Percentiles rank a stretch among this genome's conserved stretches.
Conservation (phyloP, 1,140 invertebrate species). For the Zaprionus davidi region DNA sequence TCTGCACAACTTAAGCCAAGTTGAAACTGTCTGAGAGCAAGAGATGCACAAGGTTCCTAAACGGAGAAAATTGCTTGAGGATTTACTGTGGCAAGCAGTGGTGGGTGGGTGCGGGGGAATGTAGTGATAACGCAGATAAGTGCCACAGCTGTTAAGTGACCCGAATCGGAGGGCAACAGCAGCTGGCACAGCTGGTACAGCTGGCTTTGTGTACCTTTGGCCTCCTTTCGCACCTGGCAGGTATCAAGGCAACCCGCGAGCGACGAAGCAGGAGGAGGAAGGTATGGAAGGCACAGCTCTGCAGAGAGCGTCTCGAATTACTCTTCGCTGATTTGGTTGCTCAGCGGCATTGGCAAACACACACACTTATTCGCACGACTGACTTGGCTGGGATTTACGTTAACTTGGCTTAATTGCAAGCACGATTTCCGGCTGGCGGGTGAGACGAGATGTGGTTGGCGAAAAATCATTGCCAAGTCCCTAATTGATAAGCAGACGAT, state of each 20-base stretch:
- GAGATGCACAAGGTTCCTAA: not conserved
- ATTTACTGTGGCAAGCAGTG: not conserved
- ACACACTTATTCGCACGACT: not conserved
- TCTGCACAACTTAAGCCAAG: not conserved
- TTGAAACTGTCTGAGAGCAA: not conserved
- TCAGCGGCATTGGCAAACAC: constrained; percentile 1
- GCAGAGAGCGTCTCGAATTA: not conserved
- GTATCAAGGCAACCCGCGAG: constrained; percentile 1
- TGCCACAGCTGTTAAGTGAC: constrained; percentile 9
- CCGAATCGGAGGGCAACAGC: not conserved
- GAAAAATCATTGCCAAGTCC: not conserved
- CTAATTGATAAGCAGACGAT: constrained; percentile 5
- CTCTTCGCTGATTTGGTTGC: constrained; percentile 1
- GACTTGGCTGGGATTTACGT: not conserved
- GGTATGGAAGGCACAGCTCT: not conserved
- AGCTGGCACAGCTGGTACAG: not conserved
- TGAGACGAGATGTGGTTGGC: not conserved
- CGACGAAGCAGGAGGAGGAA: not conserved
- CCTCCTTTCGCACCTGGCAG: not conserved
- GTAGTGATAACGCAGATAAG: not conserved
- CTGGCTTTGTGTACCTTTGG: not conserved
- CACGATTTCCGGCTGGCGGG: not conserved
- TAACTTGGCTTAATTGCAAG: constrained; percentile 2
- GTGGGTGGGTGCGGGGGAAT: fast-evolving
- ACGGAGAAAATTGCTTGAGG: not conserved